Evolutionary conservation across 2,113 vertebrate genomes (phyloP), one percentile per base, ranked within the genome.

Genomic region (Pygoscelis adeliae): DNA sequence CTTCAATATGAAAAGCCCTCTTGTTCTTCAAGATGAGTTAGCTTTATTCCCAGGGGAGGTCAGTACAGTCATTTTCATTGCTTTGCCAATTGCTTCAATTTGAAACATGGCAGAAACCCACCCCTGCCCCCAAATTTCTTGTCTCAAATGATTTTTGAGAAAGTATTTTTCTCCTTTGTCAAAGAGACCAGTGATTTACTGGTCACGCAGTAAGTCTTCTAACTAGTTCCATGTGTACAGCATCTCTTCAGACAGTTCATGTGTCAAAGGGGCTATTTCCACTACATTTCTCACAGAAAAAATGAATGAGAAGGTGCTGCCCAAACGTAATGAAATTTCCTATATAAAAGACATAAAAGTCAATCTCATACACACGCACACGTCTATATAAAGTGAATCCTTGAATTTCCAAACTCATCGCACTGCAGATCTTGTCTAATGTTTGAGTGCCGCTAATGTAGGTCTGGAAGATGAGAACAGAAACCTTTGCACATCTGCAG

Each of bases 161-260:
- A 82, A 77, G 87, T 61, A 50, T 77, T 90, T 97, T 83, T 85
- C 71, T 83, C n/a, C 69, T 96, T 77, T 97, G 87, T 85, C 81
- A 84, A 77, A 89, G 56, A 81, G 6, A 84, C 27, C 69, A 49
- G 49, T 77, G 97, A 96, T 96, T 96, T 96, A 93, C 73, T 89
- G 70, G 72, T 81, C 62, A 72, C 2, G 3, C 78, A 87, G 79
- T 66, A 49, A 90, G 56, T 66, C 94, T 91, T 97, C 69, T 59
- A 94, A 93, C 87, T 87, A 88, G 63, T 83, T 95, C 55, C 65
- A 58, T 21, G 69, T 34, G 72, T 29, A 50, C 9, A 65, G 73
- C n/a, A 70, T 42, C 66, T 88, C 73, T 79, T 83, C 92, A 96
- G 78, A 70, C 49, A 95, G 85, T n/a, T 91, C 46, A 34, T 14